Base-by-base conservation (phyloP, 2,888 invertebrate genomes). In the Orchesellides sinensis region DNA sequence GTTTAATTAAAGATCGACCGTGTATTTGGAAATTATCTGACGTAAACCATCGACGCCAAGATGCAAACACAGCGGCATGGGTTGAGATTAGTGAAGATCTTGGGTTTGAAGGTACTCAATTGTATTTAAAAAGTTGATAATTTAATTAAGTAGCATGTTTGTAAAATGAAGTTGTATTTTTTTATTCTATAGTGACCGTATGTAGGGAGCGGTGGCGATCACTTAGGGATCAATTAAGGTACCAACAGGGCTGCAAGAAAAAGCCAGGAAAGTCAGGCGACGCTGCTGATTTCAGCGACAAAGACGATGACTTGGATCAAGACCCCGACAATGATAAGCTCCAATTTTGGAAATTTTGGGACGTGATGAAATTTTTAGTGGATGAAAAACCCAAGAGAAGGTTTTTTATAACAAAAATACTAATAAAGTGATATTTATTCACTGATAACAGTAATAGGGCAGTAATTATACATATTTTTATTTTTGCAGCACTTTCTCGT, bases 141-240 rank as follows among this genome's bases (percentile, higher is more conserved):
- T 54, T 54, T 21, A 54, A 3, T 23, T 8, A 49, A n/a, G 4
- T 49, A 49, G n/a, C n/a, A 10, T 6, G 4, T n/a, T 49, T 56
- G 23, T 17, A 61, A 14, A 29, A 10, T 8, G 5, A 29, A 8
- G 29, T 32, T 29, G 17, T 19, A 29, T 29, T 23, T 5, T 35
- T 40, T 2, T 65, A 59, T 27, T 19, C 6, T 61, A 5, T 19
- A 65, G 65, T 65, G n/a, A 35, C 8, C 2, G 5, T 10, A n/a
- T 68, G 68, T 25, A 68, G 49, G 23, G 68, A 45, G 1, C 23
- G 23, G 10, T 68, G 68, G 68, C 8, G 17, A 14, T 68, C 68
- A 14, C 21, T 68, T 1, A 21, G 19, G 21, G 68, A 68, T n/a
- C 27, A 10, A 14, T 17, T 68, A 5, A 21, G 47, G 2, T 68